Conservation (phyloP, 2,113 vertebrate genomes). For the Setophaga coronata region DNA sequence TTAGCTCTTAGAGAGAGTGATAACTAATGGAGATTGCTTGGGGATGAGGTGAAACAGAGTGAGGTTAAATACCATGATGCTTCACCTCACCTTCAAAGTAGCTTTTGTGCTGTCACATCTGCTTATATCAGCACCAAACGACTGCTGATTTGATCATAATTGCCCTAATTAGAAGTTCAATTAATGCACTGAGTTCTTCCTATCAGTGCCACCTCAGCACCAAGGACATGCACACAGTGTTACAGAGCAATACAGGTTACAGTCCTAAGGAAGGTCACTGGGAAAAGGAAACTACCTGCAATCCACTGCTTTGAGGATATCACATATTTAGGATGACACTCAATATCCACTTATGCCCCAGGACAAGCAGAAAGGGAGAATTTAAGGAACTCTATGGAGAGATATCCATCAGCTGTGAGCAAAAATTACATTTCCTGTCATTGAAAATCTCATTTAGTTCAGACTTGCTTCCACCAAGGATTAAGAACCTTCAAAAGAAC, state of each 20-base stretch:
- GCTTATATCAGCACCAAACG: conserved; percentile 53
- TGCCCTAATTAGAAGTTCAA: conserved; percentile 60
- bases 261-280: not conserved
- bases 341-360: conserved; percentile 33
- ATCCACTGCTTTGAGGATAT: not conserved
- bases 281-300: not conserved
- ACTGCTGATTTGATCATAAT: conserved; percentile 64
- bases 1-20: not conserved
- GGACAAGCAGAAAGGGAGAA: conserved; percentile 29
- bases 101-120: conserved; percentile 56
- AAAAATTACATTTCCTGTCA: conserved; percentile 58
- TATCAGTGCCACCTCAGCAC: conserved; percentile 46
- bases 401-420: conserved; percentile 40
- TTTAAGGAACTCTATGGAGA: conserved; percentile 34
- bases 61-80: not conserved
- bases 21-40: not conserved
- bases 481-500: conserved; percentile 49
- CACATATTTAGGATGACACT: conserved; percentile 2
- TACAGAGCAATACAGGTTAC: not conserved
- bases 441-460: conserved; percentile 48
- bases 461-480: conserved; percentile 53
- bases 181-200: conserved; percentile 36
- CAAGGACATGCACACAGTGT: not conserved
- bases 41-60: not conserved
- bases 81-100: conserved; percentile 49